Percentiles rank a stretch among this genome's conserved stretches.
Evolutionary conservation across 1,140 invertebrate genomes (phyloP).

Genomic region (Caenorhabditis latens): DNA sequence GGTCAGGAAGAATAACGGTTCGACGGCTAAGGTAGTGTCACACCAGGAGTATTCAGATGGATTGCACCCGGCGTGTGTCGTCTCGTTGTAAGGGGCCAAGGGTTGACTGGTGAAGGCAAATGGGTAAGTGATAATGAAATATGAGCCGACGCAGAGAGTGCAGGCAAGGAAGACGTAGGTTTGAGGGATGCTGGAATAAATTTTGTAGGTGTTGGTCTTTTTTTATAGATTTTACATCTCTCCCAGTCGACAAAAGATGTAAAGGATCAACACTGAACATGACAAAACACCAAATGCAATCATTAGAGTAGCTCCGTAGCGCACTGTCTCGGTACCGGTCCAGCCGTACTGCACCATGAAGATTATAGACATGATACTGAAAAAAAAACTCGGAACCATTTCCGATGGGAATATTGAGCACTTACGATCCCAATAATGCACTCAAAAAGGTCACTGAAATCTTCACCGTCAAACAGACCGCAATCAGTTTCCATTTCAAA

Average conservation of each 20-base stretch:
- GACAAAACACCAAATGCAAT: too few relatives aligned
- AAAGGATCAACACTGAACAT: too few relatives aligned
- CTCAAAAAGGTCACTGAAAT: neutral
- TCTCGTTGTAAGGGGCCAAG: neutral
- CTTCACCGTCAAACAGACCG: neutral
- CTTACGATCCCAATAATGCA: neutral
- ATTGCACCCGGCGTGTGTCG: slow-evolving; percentile 21
- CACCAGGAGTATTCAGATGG: slow-evolving; percentile 41
- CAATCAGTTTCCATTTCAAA: neutral
- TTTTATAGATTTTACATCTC: too few relatives aligned
- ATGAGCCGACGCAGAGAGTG: neutral
- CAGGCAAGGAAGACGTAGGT: neutral
- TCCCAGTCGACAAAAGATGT: too few relatives aligned
- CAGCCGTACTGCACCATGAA: too few relatives aligned
- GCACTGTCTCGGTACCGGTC: too few relatives aligned
- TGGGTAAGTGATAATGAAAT: slow-evolving; percentile 8
- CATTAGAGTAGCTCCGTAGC: too few relatives aligned
- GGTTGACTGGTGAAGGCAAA: neutral
- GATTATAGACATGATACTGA: too few relatives aligned
- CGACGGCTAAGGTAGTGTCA: neutral
- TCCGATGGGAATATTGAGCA: neutral
- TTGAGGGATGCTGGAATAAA: neutral
- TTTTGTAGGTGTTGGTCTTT: too few relatives aligned
- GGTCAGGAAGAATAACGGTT: neutral
- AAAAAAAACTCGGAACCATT: too few relatives aligned